Evolutionary conservation across 2,797 vertebrate genomes (phyloP).

Genomic region (Champsocephalus gunnari): DNA sequence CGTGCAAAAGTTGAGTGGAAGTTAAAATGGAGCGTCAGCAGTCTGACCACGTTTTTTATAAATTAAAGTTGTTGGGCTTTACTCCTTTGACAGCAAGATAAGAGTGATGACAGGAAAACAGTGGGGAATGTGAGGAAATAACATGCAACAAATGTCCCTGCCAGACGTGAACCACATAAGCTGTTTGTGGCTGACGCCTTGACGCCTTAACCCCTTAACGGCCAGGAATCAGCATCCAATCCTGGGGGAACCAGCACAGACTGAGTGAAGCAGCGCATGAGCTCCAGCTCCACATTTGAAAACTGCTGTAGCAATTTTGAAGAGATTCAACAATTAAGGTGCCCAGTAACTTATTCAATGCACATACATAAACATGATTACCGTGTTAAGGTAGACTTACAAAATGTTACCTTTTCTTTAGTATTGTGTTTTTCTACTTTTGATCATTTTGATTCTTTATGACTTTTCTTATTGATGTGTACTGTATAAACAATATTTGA

Average conservation of each 20-base stretch:
- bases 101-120: neutral
- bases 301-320: neutral
- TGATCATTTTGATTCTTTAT: too few species aligned
- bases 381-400: too few species aligned
- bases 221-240: neutral
- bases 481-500: too few species aligned
- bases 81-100: neutral
- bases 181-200: neutral
- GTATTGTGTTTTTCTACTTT: too few species aligned
- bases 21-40: neutral
- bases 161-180: neutral
- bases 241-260: neutral
- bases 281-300: neutral
- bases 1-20: neutral
- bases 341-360: neutral
- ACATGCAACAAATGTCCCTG: neutral
- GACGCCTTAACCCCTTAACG: neutral
- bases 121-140: neutral
- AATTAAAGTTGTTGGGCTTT: neutral
- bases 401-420: too few species aligned
- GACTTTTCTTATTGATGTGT: too few species aligned
- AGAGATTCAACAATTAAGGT: neutral
- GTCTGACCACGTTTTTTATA: neutral
- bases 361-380: neutral
- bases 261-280: neutral